Conservation (phyloP, 1,140 invertebrate genomes). For the Bilobella aurantiaca region DNA sequence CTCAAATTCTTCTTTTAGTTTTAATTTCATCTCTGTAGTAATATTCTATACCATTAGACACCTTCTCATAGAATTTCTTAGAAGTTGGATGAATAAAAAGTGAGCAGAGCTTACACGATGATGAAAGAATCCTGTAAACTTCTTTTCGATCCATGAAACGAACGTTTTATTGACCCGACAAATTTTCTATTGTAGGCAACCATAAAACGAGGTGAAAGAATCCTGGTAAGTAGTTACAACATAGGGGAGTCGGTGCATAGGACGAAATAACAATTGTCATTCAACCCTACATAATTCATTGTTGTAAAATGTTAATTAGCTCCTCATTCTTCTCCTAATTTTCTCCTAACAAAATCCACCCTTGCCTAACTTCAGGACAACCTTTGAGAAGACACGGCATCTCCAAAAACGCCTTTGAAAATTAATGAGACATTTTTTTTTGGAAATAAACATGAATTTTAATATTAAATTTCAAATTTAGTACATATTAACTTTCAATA, state of each 20-base stretch:
- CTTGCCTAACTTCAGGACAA: no score
- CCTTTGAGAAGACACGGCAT: no score
- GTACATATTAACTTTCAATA: not conserved
- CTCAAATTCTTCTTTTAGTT: not conserved
- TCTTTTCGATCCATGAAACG: not conserved
- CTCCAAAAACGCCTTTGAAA: no score
- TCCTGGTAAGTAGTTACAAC: not conserved
- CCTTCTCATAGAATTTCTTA: not conserved
- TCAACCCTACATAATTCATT: not conserved
- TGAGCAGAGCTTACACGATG: not conserved
- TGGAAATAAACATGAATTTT: no score
- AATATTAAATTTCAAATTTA: no score
- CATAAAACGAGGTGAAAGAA: not conserved
- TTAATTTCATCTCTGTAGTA: not conserved
- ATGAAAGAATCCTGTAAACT: not conserved
- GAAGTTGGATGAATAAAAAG: not conserved
- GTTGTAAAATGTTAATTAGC: not conserved
- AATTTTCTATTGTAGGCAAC: not conserved
- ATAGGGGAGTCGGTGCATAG: not conserved
- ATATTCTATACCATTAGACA: not conserved
- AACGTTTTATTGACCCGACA: slow-evolving; percentile 1
- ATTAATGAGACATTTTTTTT: no score
- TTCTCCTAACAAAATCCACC: not conserved
- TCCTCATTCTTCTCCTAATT: not conserved
- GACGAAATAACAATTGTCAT: not conserved